Base-by-base conservation (phyloP, 2,888 invertebrate species). In the Amorpha juglandis region DNA sequence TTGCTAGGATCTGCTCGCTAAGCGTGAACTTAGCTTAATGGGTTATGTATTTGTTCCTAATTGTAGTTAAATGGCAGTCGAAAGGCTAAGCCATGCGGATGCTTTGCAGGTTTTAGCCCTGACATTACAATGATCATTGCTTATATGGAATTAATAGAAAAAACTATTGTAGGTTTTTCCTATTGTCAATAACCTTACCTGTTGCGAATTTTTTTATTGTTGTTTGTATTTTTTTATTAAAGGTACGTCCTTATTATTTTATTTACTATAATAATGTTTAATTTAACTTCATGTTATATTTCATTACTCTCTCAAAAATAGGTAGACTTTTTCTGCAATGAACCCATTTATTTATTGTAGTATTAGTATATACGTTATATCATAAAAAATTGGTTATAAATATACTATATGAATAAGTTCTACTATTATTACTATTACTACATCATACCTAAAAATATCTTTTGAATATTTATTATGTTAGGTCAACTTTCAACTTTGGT, bases 81-180 rank as follows among this genome's bases (percentile, higher is more conserved):
- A 52, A 12, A 14, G 12, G 21, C 12, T 4, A 9, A 27, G 14
- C 2, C 14, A 27, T 27, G 38, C 38, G 9, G 38, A 4, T 19
- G 42, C 42, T 42, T 9, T 6, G 42, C 6, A 6, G 16, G 12
- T 58, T 19, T 9, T 12, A 42, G 19, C 58, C 58, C 19, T 58
- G 58, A 58, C 58, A 58, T 58, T 58, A 58, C 42, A 19, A 19
- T 42, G 42, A 58, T 58, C 42, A 19, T 12, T 12, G 35, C 9
- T 55, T 55, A 38, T 55, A 16, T 55, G 12, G 58, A 58, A 58
- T 58, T 42, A 58, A 58, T 58, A 11, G 58, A 19, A 14, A 50
- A 50, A 19, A 52, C 52, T 27, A 58, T 16, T 42, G 58, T 19
- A 42, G 42, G 58, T 58, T 58, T 58, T 42, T 12, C 19, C 19